phyloP scores from a whole-genome alignment of 2,113 vertebrate species.

The Apteryx owenii region DNA sequence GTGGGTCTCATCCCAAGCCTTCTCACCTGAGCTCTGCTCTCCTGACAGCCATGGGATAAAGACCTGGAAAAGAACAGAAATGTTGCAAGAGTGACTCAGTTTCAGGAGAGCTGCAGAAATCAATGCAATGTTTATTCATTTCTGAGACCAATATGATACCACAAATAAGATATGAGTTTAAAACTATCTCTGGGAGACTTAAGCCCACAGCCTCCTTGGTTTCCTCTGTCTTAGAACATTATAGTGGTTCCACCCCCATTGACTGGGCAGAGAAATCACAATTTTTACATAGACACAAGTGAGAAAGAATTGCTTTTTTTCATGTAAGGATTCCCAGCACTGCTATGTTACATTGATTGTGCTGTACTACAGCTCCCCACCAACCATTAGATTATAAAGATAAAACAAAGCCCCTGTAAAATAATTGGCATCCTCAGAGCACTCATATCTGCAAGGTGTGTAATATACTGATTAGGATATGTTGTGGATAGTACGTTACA shows the following conservation, averaged over 20 bases:
- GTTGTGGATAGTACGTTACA: rapidly evolving
- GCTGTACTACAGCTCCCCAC: neutral
- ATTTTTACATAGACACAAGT: neutral
- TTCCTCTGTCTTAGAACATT: neutral
- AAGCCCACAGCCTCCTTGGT: neutral
- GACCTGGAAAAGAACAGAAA: neutral
- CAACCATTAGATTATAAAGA: neutral
- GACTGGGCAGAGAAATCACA: neutral
- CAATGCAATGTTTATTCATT: neutral
- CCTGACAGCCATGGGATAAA: too few relatives aligned
- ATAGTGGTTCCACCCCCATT: rapidly evolving
- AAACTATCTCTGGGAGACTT: neutral
- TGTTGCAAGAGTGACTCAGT: neutral
- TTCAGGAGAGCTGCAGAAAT: rapidly evolving
- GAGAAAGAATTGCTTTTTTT: neutral
- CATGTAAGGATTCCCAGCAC: neutral
- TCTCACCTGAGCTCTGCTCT: neutral
- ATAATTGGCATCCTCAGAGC: neutral
- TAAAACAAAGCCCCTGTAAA: neutral
- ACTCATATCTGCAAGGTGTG: neutral
- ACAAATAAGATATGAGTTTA: neutral
- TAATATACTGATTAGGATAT: neutral
- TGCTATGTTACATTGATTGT: neutral
- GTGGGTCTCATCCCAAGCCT: neutral
- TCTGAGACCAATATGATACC: neutral